phyloP scores from a whole-genome alignment of 23 tunicate genomes.

The Oikopleura dioica region DNA sequence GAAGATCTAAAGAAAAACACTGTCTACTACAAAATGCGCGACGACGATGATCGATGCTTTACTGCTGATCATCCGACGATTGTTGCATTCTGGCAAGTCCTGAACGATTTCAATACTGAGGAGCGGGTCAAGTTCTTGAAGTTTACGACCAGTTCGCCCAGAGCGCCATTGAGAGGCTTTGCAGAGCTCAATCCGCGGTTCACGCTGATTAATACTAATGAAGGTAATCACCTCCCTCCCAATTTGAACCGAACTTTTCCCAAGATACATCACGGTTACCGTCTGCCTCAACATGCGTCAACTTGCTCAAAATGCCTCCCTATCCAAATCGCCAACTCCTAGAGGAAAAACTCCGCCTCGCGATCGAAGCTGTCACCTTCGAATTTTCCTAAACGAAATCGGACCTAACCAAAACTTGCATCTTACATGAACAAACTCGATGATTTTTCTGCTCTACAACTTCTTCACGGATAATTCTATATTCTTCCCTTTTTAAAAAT shows the following conservation, averaged over 20 bases:
- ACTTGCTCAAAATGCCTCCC: not conserved
- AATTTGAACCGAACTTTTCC: not conserved
- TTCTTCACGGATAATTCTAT: too few relatives aligned
- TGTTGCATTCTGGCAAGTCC: not conserved
- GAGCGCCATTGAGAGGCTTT: not conserved
- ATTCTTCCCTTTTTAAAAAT: too few relatives aligned
- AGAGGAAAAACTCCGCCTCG: not conserved
- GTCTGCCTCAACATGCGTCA: not conserved
- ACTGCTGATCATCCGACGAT: not conserved
- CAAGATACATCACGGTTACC: too few relatives aligned
- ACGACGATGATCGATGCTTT: too few relatives aligned
- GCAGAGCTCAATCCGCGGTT: not conserved
- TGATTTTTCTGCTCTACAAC: too few relatives aligned
- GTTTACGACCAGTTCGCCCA: not conserved
- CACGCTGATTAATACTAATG: not conserved
- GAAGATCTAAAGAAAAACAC: not conserved
- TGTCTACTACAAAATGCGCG: not conserved
- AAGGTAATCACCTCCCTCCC: not conserved
- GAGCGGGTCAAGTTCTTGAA: not conserved
- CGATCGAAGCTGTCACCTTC: not conserved
- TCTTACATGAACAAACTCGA: too few relatives aligned
- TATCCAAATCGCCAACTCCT: not conserved
- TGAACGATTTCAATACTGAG: not conserved
- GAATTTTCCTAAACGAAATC: too few relatives aligned
- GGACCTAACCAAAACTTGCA: too few relatives aligned